Evolutionary conservation across 2,888 invertebrate genomes (phyloP), one percentile per base, ranked within the genome.

Genomic region (Actias luna): DNA sequence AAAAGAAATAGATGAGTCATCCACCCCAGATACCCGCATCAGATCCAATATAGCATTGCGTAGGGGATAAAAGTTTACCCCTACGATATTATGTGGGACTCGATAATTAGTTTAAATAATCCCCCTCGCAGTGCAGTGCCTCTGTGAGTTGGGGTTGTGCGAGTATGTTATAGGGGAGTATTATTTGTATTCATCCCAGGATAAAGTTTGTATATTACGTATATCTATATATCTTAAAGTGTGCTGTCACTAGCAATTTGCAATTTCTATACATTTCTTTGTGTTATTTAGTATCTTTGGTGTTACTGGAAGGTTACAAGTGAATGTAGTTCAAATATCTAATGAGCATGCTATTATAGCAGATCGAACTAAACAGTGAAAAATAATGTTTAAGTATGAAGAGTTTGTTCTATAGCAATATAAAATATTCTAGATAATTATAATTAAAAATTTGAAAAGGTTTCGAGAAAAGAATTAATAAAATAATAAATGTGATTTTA

Each of bases 101-200:
- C 77, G 76, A 80, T 82, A 82, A 82, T 82, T 80, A 79, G 79
- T 78, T 72, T 72, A 71, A 76, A 77, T 74, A 74, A 75, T 72
- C 73, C 69, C 73, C 72, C 75, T 67, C 63, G 25, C 29, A 55
- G 55, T 61, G 65, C 65, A 64, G 59, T 62, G 62, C 63, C 67
- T 63, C 64, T 60, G 69, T 70, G 72, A 71, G 72, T 73, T 59
- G n/a, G 39, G 42, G 39, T 39, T 42, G n/a, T n/a, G 16, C 29
- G 18, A 5, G 61, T 55, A n/a, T 57, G 33, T 16, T 22, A 42
- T 22, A 25, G 31, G 39, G 22, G 31, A 14, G 31, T 39, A 61
- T 39, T 61, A 35, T 58, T 57, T 55, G 29, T 55, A 27, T 55
- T 55, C 16, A 55, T 55, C 27, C 27, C 14, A 29, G 22, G 55